Conservation (phyloP, 2,888 invertebrate species). For the Chrysotoxum bicinctum region DNA sequence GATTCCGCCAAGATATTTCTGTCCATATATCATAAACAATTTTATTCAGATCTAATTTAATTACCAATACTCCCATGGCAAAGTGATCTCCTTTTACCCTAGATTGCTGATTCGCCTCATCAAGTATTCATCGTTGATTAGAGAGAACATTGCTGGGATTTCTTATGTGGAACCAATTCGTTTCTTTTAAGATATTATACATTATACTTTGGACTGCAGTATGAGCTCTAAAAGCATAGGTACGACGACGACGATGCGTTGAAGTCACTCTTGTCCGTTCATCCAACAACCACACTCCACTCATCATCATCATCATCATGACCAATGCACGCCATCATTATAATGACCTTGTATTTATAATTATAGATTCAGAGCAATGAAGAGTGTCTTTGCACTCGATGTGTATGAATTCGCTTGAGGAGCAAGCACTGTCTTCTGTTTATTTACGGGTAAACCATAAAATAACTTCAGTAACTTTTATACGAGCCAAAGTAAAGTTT, state of each 20-base stretch:
- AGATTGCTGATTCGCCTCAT: conserved; percentile 20
- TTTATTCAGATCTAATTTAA: conserved; percentile 57
- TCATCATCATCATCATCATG: conserved; percentile 22
- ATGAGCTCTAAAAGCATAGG: neutral
- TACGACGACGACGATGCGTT: neutral
- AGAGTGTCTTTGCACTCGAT: conserved; percentile 71
- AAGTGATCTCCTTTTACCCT: conserved; percentile 15
- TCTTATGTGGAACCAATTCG: conserved; percentile 4
- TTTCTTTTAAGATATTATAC: neutral
- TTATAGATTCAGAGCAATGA: conserved; percentile 70
- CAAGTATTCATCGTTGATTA: conserved; percentile 40
- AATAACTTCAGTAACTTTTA: neutral
- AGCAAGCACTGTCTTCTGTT: neutral
- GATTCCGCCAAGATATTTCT: neutral
- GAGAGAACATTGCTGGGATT: conserved; percentile 42
- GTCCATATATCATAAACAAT: conserved; percentile 23
- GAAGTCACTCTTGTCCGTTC: conserved; percentile 5
- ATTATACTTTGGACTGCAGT: neutral
- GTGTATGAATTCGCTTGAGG: conserved; percentile 4
- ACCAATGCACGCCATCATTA: conserved; percentile 65
- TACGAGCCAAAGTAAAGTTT: neutral
- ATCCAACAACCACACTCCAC: conserved; percentile 17
- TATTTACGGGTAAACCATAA: neutral
- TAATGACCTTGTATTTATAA: conserved; percentile 70
- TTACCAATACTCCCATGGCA: conserved; percentile 57